Percentiles rank a stretch among this genome's conserved stretches.
These are phyloP conservation scores for Anser brachyrhynchus DNA, from an alignment of 2,113 vertebrate genomes.

Conservation along the genomic window DNA sequence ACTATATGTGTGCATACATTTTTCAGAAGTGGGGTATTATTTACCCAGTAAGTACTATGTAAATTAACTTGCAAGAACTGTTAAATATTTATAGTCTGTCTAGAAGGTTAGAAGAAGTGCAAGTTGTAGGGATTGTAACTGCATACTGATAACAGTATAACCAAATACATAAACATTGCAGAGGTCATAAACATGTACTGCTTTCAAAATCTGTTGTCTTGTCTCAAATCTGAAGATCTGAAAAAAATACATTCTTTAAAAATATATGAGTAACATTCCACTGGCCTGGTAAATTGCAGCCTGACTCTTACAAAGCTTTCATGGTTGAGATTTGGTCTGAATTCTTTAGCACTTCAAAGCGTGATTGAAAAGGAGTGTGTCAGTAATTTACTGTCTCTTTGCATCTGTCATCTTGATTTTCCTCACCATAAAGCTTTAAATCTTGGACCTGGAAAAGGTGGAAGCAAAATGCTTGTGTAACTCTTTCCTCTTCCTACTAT, in stretches of 20 bases:
- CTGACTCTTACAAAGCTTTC: conserved; percentile 53
- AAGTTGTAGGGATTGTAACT: conserved; percentile 22
- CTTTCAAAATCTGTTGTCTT: neutral
- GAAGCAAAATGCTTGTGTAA: conserved; percentile 18
- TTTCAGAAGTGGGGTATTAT: conserved; percentile 53
- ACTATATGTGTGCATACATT: conserved; percentile 5
- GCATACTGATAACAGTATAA: conserved; percentile 25
- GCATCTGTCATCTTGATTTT: conserved; percentile 67
- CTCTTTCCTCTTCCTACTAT: neutral
- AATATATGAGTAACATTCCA: conserved; percentile 31
- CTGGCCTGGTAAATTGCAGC: conserved; percentile 27
- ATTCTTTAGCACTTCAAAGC: conserved; percentile 72
- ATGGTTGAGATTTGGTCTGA: conserved; percentile 56
- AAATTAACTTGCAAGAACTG: conserved; percentile 57
- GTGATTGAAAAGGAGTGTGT: conserved; percentile 59
- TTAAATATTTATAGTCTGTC: conserved; percentile 69
- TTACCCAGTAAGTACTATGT: conserved; percentile 54
- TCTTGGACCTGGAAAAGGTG: conserved; percentile 41
- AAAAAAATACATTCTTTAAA: neutral
- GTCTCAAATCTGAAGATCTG: neutral
- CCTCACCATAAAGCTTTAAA: conserved; percentile 60
- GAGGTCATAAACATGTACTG: conserved; percentile 8
- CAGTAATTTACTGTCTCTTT: conserved; percentile 64
- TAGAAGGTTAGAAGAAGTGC: conserved; percentile 51
- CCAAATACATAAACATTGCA: neutral